Percentiles rank a stretch among this genome's conserved stretches.
These are phyloP conservation scores for Acanthis flammea DNA, from an alignment of 2,797 vertebrate species.

Conservation along the genomic window DNA sequence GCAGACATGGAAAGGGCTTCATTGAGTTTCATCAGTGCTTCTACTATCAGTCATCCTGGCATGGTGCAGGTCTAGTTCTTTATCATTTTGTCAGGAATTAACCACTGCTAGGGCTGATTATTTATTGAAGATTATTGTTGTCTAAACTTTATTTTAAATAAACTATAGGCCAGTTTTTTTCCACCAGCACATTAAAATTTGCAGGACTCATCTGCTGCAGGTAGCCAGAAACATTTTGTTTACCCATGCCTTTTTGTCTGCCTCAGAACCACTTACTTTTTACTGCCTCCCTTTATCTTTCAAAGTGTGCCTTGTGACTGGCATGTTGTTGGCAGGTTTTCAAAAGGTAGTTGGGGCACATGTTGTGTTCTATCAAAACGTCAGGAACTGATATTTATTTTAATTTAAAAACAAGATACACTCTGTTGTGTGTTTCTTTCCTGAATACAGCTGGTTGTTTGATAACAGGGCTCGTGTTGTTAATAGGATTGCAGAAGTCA, in stretches of 20 bases:
- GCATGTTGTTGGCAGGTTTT: not conserved
- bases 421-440: not conserved
- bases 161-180: not conserved
- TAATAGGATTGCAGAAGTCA: not conserved
- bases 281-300: not conserved
- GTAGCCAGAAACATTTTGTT: not conserved
- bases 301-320: not conserved
- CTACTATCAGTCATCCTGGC: not conserved
- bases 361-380: not conserved
- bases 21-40: not conserved
- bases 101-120: not conserved
- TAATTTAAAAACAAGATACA: not conserved
- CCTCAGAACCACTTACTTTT: not conserved
- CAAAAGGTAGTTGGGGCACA: not conserved
- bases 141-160: not conserved
- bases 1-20: not conserved
- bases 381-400: not conserved
- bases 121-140: not conserved
- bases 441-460: not conserved
- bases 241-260: not conserved
- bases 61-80: not conserved
- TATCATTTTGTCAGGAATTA: slow-evolving; percentile 18
- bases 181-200: not conserved
- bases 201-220: not conserved
- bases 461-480: not conserved